These are phyloP conservation scores for Sinella curviseta DNA, from an alignment of 1,140 invertebrate species.

Conservation along the genomic window DNA sequence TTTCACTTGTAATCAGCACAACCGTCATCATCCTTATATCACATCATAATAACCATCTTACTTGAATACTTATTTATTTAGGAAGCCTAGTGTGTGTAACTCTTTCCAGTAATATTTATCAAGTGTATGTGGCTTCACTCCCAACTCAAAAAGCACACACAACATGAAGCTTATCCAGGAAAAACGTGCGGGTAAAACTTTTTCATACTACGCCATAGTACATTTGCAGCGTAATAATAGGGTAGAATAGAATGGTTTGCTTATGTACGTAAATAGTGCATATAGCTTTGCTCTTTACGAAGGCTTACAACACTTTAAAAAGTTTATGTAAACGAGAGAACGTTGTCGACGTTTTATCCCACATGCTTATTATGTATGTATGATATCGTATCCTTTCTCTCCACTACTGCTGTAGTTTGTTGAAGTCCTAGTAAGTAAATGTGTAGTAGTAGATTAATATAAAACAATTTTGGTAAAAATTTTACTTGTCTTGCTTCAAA, in stretches of 20 bases:
- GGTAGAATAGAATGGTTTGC: too few species aligned
- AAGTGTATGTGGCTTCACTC: neutral
- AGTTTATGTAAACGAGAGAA: neutral
- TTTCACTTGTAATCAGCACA: slow-evolving; percentile 13
- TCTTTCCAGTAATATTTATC: too few species aligned
- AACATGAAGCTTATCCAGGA: neutral
- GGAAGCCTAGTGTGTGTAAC: neutral
- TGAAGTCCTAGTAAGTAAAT: too few species aligned
- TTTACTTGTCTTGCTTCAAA: slow-evolving; percentile 1
- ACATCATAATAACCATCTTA: neutral
- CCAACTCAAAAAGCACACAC: neutral
- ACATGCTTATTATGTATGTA: neutral
- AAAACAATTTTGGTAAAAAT: slow-evolving; percentile 10
- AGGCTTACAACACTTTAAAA: neutral
- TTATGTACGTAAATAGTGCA: too few species aligned
- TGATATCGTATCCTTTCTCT: too few species aligned
- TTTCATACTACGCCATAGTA: neutral
- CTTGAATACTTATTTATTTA: neutral
- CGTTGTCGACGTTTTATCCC: neutral
- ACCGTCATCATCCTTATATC: neutral
- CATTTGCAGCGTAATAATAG: neutral
- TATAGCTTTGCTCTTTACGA: too few species aligned
- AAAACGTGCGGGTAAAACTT: neutral
- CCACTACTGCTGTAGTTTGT: too few species aligned
- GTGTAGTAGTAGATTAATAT: neutral